These are phyloP conservation scores for Darevskia nairensis DNA, from an alignment of 2,797 vertebrate species.

Conservation along the genomic window DNA sequence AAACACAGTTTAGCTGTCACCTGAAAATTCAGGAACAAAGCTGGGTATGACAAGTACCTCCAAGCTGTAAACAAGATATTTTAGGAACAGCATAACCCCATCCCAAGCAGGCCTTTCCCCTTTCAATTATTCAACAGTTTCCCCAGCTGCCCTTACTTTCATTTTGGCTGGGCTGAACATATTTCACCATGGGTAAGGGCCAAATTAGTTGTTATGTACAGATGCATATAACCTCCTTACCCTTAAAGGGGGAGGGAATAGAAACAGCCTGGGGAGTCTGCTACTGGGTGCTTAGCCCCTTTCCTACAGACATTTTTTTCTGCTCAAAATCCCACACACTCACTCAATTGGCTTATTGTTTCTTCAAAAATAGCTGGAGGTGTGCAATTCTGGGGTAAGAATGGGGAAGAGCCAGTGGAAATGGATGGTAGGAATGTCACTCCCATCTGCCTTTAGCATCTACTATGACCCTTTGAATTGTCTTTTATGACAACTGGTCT, in stretches of 20 bases:
- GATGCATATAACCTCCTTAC: not conserved
- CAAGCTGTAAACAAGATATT: not conserved
- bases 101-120: not conserved
- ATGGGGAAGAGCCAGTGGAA: not conserved
- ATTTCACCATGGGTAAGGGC: not conserved
- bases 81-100: accelerated
- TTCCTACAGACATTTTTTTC: not conserved
- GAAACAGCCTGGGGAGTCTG: not conserved
- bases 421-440: not conserved
- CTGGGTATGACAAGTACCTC: not conserved
- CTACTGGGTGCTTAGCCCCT: not conserved
- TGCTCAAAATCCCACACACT: not conserved
- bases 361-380: not conserved
- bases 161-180: not conserved
- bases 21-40: conserved; percentile 14
- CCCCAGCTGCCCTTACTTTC: not conserved
- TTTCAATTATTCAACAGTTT: not conserved
- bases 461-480: not conserved
- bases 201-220: not conserved
- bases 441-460: not conserved
- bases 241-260: not conserved
- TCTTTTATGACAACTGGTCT: not conserved
- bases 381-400: not conserved
- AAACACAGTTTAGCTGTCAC: not conserved
- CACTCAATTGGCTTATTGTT: not conserved